Evolutionary conservation across 1,140 invertebrate species (phyloP), one percentile per base, ranked within the genome.

Genomic region (Sitodiplosis mosellana): DNA sequence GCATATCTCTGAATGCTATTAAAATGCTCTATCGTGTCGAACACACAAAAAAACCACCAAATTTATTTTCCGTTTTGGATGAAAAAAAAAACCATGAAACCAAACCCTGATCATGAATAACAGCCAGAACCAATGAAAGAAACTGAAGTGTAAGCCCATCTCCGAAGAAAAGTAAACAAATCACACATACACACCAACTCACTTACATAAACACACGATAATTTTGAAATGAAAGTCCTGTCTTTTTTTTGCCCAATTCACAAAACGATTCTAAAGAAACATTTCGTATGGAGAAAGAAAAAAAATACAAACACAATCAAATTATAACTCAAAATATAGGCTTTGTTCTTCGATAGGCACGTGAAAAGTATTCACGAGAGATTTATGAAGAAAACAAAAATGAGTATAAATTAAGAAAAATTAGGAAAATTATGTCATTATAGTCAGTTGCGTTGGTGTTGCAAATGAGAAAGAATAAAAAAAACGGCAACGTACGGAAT

Each of bases 71-170:
- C n/a, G 41, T 18, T 43, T 20, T 12, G 11, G 11, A 20, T 43
- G 7, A 34, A 34, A 34, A 34, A 34, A 34, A 34, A 18, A 43
- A 18, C 11, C n/a, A 22, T 45, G 40, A 20, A 34, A 15, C 20
- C 12, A 38, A 38, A 14, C 36, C 15, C 12, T 38, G 5, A 59
- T 68, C 58, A 67, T 76, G 73, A 67, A 71, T 74, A 77, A 75
- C 76, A 74, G 72, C 73, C 75, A 69, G 76, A 77, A 74, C 73
- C 74, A 68, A 77, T 77, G 70, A 74, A 73, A 75, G 76, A 78
- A 74, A 78, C 76, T 74, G 68, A 70, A 64, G 69, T 71, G 65
- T 71, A 71, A 69, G 66, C 52, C 58, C 52, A 55, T 56, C 55
- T 56, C 61, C 58, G 58, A 59, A 58, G 56, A 59, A 49, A 60